Percentiles rank a stretch among this genome's conserved stretches.
Conservation (phyloP, 1,140 invertebrate genomes). For the Platyura marginata region DNA sequence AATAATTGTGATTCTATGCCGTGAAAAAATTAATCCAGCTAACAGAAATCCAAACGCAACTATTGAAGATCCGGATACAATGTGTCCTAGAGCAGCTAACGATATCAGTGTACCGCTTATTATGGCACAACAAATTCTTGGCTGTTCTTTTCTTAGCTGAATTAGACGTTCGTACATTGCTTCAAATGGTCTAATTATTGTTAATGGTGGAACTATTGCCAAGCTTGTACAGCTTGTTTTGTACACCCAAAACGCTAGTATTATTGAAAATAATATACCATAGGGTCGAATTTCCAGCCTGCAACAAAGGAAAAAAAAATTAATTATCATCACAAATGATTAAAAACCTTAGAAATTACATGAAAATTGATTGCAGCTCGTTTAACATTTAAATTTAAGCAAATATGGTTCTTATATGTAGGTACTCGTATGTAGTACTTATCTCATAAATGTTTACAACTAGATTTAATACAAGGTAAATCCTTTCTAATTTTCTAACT, state of each 20-base stretch:
- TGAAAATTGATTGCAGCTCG: too few species aligned
- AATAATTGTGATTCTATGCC: slow-evolving; percentile 16
- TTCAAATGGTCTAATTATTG: slow-evolving; percentile 12
- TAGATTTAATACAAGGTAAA: too few species aligned
- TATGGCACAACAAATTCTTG: slow-evolving; percentile 15
- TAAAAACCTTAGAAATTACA: too few species aligned
- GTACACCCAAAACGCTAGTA: slow-evolving; percentile 17
- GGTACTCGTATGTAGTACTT: too few species aligned
- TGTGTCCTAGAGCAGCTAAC: slow-evolving; percentile 16
- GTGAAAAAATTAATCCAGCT: slow-evolving; percentile 15
- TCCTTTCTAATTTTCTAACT: too few species aligned
- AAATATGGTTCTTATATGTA: too few species aligned
- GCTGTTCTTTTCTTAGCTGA: slow-evolving; percentile 8
- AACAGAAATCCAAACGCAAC: slow-evolving; percentile 13
- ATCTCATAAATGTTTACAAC: too few species aligned
- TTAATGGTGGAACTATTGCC: slow-evolving; percentile 14
- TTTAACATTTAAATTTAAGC: too few species aligned
- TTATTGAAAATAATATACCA: slow-evolving; percentile 14
- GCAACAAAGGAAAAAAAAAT: slow-evolving; percentile 7
- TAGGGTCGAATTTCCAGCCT: slow-evolving; percentile 14
- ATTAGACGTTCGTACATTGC: slow-evolving; percentile 6
- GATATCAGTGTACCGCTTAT: slow-evolving; percentile 11
- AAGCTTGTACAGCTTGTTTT: slow-evolving; percentile 14
- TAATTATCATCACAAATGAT: too few species aligned
- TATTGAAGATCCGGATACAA: slow-evolving; percentile 15